A percentile compares a stretch with the other conserved stretches of the same genome.
These are phyloP conservation scores for Pteria penguin DNA, from an alignment of 2,888 invertebrate species.

Conservation along the genomic window DNA sequence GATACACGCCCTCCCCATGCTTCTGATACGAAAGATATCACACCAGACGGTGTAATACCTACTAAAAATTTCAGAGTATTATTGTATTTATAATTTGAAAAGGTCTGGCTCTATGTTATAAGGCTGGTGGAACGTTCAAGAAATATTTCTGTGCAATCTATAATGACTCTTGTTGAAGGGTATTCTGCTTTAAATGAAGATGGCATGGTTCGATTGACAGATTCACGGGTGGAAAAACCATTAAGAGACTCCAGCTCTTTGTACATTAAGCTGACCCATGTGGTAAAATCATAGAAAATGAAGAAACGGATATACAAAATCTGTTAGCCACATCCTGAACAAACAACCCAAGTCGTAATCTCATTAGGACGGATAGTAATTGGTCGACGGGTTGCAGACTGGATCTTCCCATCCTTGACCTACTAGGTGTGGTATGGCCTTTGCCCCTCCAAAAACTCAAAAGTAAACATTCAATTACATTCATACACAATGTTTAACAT, in stretches of 20 bases:
- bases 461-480: too few species aligned
- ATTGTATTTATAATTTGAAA: conserved; percentile 26
- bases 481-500: too few species aligned
- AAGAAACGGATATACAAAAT: neutral
- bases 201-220: neutral
- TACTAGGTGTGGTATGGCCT: too few species aligned
- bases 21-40: conserved; percentile 24
- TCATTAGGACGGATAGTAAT: neutral
- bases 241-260: neutral
- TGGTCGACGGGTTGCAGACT: neutral
- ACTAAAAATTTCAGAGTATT: conserved; percentile 17
- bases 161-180: neutral
- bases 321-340: neutral
- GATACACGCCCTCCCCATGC: neutral
- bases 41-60: conserved; percentile 27
- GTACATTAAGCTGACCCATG: neutral
- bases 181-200: neutral
- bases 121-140: conserved; percentile 10
- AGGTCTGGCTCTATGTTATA: neutral
- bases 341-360: neutral
- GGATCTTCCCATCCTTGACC: neutral
- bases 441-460: too few species aligned
- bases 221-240: neutral
- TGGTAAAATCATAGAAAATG: neutral
- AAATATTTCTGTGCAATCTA: conserved; percentile 25